Percentiles rank a stretch among this genome's conserved stretches.
phyloP scores from a whole-genome alignment of 2,113 vertebrate species.

The Ailuropoda melanoleuca region DNA sequence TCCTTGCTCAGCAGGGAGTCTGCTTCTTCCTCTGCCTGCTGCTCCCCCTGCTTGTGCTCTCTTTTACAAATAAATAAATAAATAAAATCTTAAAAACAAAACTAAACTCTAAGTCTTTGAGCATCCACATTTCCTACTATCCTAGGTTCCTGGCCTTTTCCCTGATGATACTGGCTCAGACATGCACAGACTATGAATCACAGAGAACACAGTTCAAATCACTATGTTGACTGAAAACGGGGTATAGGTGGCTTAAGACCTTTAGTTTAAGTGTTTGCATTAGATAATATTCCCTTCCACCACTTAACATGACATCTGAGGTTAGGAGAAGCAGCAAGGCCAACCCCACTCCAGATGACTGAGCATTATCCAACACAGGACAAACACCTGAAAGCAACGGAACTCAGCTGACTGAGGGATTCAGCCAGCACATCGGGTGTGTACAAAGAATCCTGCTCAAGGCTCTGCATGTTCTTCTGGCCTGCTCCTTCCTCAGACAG shows the following conservation, averaged over 20 bases:
- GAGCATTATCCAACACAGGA: not conserved
- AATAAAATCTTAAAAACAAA: not conserved
- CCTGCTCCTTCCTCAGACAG: not conserved
- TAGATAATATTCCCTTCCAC: not conserved
- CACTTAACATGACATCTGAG: not conserved
- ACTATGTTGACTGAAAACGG: not conserved
- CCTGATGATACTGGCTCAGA: not conserved
- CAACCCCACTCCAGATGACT: not conserved
- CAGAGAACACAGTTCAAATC: not conserved
- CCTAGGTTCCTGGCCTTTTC: not conserved
- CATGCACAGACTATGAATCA: not conserved
- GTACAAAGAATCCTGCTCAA: not conserved
- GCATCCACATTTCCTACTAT: too few relatives aligned
- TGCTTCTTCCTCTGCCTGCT: not conserved
- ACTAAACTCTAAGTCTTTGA: not conserved
- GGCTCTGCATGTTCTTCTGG: not conserved
- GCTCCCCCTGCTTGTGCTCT: not conserved
- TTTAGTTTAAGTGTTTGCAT: not conserved
- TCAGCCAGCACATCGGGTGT: too few relatives aligned
- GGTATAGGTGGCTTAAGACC: accelerated
- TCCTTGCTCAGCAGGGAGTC: not conserved
- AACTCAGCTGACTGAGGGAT: not conserved
- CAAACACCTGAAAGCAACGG: not conserved
- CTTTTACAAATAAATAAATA: not conserved
- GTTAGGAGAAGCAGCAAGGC: not conserved